Percentiles rank a stretch among this genome's conserved stretches.
phyloP scores from a whole-genome alignment of 2,113 vertebrate genomes.

The Glareola pratincola region DNA sequence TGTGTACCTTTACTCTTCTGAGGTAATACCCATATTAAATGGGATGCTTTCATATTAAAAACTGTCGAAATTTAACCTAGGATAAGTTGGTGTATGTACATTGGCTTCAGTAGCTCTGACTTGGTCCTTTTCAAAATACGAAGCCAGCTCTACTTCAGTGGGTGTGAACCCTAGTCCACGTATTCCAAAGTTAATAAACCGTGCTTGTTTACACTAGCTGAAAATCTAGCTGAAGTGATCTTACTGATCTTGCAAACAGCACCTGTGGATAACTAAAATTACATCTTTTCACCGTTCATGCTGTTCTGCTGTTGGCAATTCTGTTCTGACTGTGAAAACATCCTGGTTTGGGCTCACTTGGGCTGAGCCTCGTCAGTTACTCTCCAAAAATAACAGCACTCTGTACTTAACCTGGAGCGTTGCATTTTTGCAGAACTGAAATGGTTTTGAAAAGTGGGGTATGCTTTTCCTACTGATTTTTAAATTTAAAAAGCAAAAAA shows the following conservation, averaged over 20 bases:
- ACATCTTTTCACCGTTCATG: background rate
- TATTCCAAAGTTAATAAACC: background rate
- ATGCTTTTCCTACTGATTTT: background rate
- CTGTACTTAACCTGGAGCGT: background rate
- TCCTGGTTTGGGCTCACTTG: background rate
- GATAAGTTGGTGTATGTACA: background rate
- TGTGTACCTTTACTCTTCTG: background rate
- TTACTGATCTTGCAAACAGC: background rate
- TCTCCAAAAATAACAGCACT: slow-evolving; percentile 37
- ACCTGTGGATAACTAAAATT: background rate
- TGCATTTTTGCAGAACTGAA: background rate
- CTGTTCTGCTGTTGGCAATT: background rate
- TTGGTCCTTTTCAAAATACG: background rate
- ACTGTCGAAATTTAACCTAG: background rate
- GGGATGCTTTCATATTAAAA: background rate
- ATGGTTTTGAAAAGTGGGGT: background rate
- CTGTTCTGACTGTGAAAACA: slow-evolving; percentile 18
- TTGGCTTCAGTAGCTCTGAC: background rate
- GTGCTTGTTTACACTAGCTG: background rate
- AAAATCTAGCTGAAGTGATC: background rate
- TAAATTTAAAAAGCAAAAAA: background rate
- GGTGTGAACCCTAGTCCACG: background rate
- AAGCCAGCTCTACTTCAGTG: background rate
- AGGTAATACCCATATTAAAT: background rate
- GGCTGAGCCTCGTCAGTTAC: background rate